Evolutionary conservation across 2,113 vertebrate genomes (phyloP).

Genomic region (Sander vitreus): DNA sequence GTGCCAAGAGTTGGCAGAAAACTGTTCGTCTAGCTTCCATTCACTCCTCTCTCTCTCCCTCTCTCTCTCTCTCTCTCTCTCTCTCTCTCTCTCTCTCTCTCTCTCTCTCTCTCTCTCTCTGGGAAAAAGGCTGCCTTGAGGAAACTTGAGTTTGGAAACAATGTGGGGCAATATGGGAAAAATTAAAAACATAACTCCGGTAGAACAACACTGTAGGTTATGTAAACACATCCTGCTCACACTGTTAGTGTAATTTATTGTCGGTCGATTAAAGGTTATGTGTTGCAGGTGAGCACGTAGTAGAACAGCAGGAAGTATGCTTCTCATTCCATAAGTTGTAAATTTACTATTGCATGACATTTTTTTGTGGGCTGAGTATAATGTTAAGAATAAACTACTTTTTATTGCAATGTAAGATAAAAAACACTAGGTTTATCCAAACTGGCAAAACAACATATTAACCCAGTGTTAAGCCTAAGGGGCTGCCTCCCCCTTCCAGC

Average conservation of each 20-base stretch:
- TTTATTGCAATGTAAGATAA: neutral
- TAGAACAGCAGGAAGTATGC: slow-evolving; percentile 20
- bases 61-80: slow-evolving; percentile 1
- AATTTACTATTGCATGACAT: neutral
- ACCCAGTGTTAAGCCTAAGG: neutral
- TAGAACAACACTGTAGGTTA: slow-evolving; percentile 53
- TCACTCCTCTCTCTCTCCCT: slow-evolving; percentile 33
- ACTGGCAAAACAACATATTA: neutral
- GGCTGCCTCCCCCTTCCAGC: slow-evolving; percentile 6
- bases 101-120: slow-evolving; percentile 15
- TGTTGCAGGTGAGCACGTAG: slow-evolving; percentile 35
- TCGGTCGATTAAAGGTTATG: slow-evolving; percentile 19
- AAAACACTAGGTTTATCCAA: neutral
- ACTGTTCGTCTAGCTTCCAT: slow-evolving; percentile 42
- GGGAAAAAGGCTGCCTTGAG: slow-evolving; percentile 55
- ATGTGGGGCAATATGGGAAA: slow-evolving; percentile 66
- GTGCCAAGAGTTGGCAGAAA: slow-evolving; percentile 59
- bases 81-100: slow-evolving; percentile 1
- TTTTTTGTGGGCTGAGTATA: neutral
- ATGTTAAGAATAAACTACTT: slow-evolving; percentile 1
- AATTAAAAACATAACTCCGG: slow-evolving; percentile 55
- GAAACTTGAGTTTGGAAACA: slow-evolving; percentile 66
- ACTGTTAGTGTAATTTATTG: slow-evolving; percentile 49
- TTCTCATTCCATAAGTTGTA: slow-evolving; percentile 1
- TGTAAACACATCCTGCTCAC: slow-evolving; percentile 59